phyloP scores from a whole-genome alignment of 2,113 vertebrate genomes.

The human region DNA sequence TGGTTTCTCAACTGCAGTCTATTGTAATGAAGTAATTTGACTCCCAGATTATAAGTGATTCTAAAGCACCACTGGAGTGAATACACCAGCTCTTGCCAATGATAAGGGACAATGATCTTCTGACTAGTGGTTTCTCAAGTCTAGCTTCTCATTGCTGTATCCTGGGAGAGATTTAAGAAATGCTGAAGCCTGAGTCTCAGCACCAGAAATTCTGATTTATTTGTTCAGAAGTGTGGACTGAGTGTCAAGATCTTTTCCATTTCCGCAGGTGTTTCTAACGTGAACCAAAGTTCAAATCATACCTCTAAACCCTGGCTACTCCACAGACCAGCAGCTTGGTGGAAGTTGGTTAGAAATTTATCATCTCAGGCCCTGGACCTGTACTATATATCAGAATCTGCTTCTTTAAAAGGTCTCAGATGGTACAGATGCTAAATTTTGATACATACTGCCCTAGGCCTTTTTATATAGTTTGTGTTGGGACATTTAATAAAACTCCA shows the following conservation, averaged over 20 bases:
- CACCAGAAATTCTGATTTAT: background rate
- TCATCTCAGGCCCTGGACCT: background rate
- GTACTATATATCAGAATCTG: background rate
- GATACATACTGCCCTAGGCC: background rate
- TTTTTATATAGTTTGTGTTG: background rate
- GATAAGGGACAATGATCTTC: constrained; percentile 8
- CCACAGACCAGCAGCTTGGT: background rate
- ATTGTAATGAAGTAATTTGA: constrained; percentile 54
- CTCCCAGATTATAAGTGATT: constrained; percentile 51
- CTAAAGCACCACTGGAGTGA: constrained; percentile 43
- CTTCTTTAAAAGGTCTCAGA: background rate
- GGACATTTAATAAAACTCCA: background rate
- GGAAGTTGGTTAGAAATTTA: background rate
- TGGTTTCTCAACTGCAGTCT: constrained; percentile 75
- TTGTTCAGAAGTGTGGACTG: background rate
- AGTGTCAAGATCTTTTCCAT: background rate
- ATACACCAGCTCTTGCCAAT: constrained; percentile 34
- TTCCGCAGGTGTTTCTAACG: background rate
- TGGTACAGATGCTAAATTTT: background rate
- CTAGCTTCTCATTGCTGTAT: background rate
- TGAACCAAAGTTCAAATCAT: background rate
- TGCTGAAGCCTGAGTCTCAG: background rate
- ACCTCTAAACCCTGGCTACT: background rate
- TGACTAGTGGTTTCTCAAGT: constrained; percentile 30
- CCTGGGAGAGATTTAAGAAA: background rate